A percentile compares a stretch with the other conserved stretches of the same genome.
Evolutionary conservation across 2,888 invertebrate species (phyloP).

Genomic region (Aleiodes alternator): DNA sequence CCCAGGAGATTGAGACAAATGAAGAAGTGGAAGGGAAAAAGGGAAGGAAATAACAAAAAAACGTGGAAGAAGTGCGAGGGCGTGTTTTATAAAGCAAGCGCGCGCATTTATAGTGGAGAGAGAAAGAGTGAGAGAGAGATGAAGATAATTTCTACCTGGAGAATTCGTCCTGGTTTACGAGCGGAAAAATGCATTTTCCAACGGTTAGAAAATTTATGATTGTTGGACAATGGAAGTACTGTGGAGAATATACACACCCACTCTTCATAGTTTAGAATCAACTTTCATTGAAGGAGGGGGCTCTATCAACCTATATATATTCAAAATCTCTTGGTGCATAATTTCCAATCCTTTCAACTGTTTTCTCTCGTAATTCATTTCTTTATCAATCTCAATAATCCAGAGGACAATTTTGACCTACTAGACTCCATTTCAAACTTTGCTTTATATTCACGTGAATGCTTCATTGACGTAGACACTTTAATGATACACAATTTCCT

Average conservation of each 20-base stretch:
- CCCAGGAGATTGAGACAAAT: constrained; percentile 24
- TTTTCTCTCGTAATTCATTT: background rate
- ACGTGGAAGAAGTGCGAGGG: constrained; percentile 20
- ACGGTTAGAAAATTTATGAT: constrained; percentile 70
- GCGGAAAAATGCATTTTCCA: constrained; percentile 71
- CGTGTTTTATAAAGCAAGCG: constrained; percentile 24
- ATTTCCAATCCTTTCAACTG: constrained; percentile 3
- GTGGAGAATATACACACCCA: constrained; percentile 50
- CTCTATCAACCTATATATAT: constrained; percentile 26
- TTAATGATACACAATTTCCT: constrained; percentile 36
- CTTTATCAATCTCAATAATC: constrained; percentile 40
- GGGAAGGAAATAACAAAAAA: constrained; percentile 18
- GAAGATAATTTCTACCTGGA: constrained; percentile 30
- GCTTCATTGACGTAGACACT: constrained; percentile 23
- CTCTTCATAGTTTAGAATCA: constrained; percentile 53
- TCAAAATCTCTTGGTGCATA: constrained; percentile 30
- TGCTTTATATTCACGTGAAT: background rate
- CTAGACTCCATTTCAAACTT: too few relatives aligned
- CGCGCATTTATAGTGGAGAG: background rate
- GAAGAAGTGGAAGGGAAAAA: constrained; percentile 12
- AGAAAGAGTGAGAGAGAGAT: constrained; percentile 11
- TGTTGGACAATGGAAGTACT: constrained; percentile 63
- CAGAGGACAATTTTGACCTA: background rate
- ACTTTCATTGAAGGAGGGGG: constrained; percentile 49
- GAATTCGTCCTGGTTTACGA: constrained; percentile 55